Evolutionary conservation across 2,113 vertebrate genomes (phyloP).

Genomic region (Polypterus bichir): DNA sequence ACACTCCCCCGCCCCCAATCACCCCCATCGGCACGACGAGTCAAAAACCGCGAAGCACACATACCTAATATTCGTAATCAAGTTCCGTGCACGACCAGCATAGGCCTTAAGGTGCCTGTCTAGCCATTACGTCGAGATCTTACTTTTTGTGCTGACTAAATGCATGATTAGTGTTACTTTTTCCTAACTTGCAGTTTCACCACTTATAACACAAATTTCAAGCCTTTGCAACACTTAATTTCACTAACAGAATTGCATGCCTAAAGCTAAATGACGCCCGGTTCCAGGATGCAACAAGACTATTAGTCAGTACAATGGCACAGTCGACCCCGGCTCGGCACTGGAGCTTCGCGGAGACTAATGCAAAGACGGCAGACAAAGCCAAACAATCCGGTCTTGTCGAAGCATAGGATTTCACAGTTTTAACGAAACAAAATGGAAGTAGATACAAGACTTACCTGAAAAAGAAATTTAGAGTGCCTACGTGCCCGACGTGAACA

Average conservation of each 20-base stretch:
- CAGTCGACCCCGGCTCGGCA: too few relatives aligned
- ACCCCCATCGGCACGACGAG: not conserved
- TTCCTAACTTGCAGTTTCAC: too few relatives aligned
- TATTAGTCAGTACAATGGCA: not conserved
- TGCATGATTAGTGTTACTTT: too few relatives aligned
- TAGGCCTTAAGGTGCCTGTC: too few relatives aligned
- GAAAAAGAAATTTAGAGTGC: conserved; percentile 29
- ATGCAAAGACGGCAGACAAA: not conserved
- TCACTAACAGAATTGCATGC: too few relatives aligned
- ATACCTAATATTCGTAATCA: not conserved
- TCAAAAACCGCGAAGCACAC: not conserved
- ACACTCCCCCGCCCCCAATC: not conserved
- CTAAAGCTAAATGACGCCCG: too few relatives aligned
- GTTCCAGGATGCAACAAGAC: not conserved
- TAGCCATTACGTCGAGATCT: too few relatives aligned
- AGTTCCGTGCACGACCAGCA: too few relatives aligned
- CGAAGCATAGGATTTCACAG: not conserved
- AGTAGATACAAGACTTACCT: conserved; percentile 30
- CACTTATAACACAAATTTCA: too few relatives aligned
- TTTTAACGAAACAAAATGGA: conserved; percentile 14
- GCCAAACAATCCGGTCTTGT: not conserved
- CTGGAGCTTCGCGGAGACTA: not conserved
- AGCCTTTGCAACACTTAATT: too few relatives aligned
- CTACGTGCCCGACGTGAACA: conserved; percentile 24
- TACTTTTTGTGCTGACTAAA: too few relatives aligned